phyloP scores from a whole-genome alignment of 64 coral and sea anemone genomes.

The Montipora foliosa region DNA sequence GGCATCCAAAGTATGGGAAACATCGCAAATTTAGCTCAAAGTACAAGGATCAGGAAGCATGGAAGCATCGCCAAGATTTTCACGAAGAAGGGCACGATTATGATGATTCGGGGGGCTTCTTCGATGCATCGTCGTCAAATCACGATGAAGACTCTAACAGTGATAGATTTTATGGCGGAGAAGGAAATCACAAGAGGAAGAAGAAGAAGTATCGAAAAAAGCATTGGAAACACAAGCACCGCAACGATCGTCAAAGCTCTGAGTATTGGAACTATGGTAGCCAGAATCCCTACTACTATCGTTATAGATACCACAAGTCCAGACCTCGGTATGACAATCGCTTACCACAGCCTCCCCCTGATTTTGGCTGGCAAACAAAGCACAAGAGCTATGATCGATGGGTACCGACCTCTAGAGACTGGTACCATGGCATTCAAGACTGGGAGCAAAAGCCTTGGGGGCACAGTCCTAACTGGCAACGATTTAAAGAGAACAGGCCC shows the following conservation, averaged over 20 bases:
- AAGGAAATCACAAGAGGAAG: conserved; percentile 9
- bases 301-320: conserved; percentile 7
- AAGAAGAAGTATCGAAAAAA: conserved; percentile 9
- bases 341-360: neutral
- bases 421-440: neutral
- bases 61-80: neutral
- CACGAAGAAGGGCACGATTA: neutral
- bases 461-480: neutral
- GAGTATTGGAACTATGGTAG: conserved; percentile 13
- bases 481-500: neutral
- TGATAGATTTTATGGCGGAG: conserved; percentile 36
- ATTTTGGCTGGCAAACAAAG: neutral
- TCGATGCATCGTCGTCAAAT: conserved; percentile 4
- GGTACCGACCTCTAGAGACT: neutral
- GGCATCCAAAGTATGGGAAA: neutral
- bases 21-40: conserved; percentile 5
- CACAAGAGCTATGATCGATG: neutral
- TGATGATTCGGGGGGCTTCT: conserved; percentile 11
- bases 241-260: conserved; percentile 42
- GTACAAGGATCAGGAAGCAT: neutral
- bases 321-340: neutral
- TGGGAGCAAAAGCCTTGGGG: neutral
- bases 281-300: conserved; percentile 27
- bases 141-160: neutral
- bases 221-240: conserved; percentile 2